Base-by-base conservation (phyloP, 2,888 invertebrate species). In the Spatulosminthurus flaviceps region DNA sequence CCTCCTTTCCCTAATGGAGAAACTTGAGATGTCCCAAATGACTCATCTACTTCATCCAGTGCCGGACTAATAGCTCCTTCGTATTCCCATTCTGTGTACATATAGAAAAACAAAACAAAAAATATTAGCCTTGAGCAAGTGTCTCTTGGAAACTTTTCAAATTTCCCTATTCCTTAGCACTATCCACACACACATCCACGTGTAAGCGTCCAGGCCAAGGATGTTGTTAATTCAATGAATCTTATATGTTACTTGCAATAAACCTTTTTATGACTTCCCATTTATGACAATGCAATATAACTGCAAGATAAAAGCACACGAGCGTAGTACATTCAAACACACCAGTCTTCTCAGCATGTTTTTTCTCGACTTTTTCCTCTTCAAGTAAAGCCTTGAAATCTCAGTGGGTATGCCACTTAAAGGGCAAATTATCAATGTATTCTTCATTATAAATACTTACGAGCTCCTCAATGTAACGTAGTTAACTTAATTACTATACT, bases 81-180 rank as follows among this genome's bases (percentile, higher is more conserved):
- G 67, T 80, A 82, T 70, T 82, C 82, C 83, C 83, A 83, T 80
- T 83, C 83, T 83, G 78, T n/a, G 51, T 19, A 51, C 34, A 34
- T 9, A 34, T 4, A 79, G 80, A 34, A 60, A 67, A 71, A n/a
- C 21, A 64, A 42, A 72, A 77, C 22, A 34, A 66, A 28, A 24
- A 41, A 76, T 26, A 51, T 13, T 28, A 13, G 51, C 51, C 34
- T n/a, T 67, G 13, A 26, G 28, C 26, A 9, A 26, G 11, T 67
- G 16, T 67, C 28, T 22, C 19, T 67, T 67, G 26, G 67, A 51
- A 51, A 51, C 51, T 51, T 51, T 51, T 51, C 51, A 51, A 19
- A 51, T 51, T 51, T 51, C 51, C n/a, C 51, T 51, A 51, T 16
- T 16, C 51, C n/a, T 51, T 16, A 51, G 51, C 51, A 19, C 16